Percentiles rank a stretch among this genome's conserved stretches.
Evolutionary conservation across 2,888 invertebrate species (phyloP).

Genomic region (Hypena proboscidalis): DNA sequence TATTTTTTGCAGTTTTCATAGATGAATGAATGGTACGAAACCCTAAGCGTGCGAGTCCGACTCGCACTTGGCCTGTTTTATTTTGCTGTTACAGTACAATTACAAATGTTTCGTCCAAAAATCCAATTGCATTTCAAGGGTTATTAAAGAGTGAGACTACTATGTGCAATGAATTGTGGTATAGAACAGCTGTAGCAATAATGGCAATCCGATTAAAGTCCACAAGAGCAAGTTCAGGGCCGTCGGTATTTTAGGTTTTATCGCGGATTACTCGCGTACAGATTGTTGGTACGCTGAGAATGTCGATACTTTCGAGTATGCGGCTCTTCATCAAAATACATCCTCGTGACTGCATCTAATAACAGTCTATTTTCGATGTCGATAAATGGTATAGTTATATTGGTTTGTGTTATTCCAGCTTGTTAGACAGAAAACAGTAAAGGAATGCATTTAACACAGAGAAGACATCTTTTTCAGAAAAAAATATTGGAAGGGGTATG

Average conservation of each 20-base stretch:
- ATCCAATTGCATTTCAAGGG: too few species aligned
- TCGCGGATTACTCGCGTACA: neutral
- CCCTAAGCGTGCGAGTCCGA: too few species aligned
- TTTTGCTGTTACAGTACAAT: too few species aligned
- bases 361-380: neutral
- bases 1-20: too few species aligned
- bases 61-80: too few species aligned
- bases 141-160: too few species aligned
- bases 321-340: conserved; percentile 1
- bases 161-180: neutral
- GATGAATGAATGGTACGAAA: too few species aligned
- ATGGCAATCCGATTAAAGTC: neutral
- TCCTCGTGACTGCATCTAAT: conserved; percentile 1
- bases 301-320: neutral
- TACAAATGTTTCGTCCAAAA: too few species aligned
- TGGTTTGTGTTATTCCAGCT: neutral
- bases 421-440: too few species aligned
- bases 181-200: neutral
- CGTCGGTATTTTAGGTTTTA: conserved; percentile 1
- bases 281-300: neutral
- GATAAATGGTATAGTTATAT: neutral
- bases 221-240: neutral
- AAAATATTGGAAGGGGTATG: too few species aligned
- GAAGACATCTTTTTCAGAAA: too few species aligned
- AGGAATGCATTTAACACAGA: too few species aligned